Base-by-base conservation (phyloP, 1,140 invertebrate genomes). In the Drosophila persimilis region DNA sequence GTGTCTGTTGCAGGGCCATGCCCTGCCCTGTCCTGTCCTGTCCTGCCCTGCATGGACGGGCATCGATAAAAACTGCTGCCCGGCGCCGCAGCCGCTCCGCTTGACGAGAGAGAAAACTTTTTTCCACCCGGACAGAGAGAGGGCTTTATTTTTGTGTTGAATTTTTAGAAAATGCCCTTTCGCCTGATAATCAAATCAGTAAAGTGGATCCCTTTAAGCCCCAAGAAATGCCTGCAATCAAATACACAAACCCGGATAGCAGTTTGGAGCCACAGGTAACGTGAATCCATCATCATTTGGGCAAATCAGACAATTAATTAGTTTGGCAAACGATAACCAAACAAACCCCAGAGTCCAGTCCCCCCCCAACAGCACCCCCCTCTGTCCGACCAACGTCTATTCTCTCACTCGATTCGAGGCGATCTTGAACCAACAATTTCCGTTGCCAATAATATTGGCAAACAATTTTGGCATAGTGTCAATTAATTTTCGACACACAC, bases 381-480 rank as follows among this genome's bases (percentile, higher is more conserved):
- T 61, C 8, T 31, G 31, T 31, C 8, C 24, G 24, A 24, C 24
- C 24, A 5, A 24, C 24, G 24, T 24, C 24, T 26, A 26, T 5
- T 26, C 24, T 26, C 24, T 26, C 24, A 26, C 24, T 31, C 31
- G 0, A 57, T 47, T 67, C 35, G 31, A 17, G 35, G 55, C 64
- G 73, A 75, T 74, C 71, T 70, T 61, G 48, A 76, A 77, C 53
- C 74, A 72, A 61, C 74, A 77, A 53, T 58, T 80, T 70, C 77
- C 59, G 77, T 47, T 76, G 65, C 63, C 77, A 79, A 79, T 79
- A 79, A 79, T 79, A 79, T 74, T 66, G 47, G 59, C 77, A 80
- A 80, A 73, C 77, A 77, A 31, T 80, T 80, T 80, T 80, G 73
- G 77, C 66, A 59, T 53, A 72, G 66, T 80, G 77, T 81, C 78